Percentiles rank a stretch among this genome's conserved stretches.
Evolutionary conservation across 2,888 invertebrate species (phyloP).

Genomic region (Pinctada fucata): DNA sequence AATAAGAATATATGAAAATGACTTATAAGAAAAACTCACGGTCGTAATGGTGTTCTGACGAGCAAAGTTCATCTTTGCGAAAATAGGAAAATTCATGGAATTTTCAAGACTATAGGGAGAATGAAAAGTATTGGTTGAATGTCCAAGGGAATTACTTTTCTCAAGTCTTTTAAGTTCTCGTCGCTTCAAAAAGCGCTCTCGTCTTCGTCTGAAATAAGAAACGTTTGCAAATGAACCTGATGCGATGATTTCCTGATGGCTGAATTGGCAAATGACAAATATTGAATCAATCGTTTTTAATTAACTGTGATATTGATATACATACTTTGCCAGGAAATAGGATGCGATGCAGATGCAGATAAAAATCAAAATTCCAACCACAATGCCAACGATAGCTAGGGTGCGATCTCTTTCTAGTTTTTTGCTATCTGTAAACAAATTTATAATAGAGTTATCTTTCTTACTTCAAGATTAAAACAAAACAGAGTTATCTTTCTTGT

Average conservation of each 20-base stretch:
- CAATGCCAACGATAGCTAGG: constrained; percentile 53
- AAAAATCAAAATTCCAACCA: constrained; percentile 55
- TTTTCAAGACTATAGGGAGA: not conserved
- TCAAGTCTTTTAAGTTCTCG: constrained; percentile 31
- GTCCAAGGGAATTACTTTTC: constrained; percentile 16
- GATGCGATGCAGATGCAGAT: constrained; percentile 56
- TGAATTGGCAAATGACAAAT: no score
- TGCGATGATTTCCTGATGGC: no score
- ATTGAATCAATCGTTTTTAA: no score
- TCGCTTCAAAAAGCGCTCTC: constrained; percentile 29
- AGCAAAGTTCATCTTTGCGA: not conserved
- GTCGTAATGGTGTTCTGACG: not conserved
- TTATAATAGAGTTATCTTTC: not conserved
- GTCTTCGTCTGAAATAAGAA: constrained; percentile 21
- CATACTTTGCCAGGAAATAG: constrained; percentile 54
- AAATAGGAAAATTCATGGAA: not conserved
- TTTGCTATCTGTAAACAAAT: not conserved
- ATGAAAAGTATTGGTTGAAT: not conserved
- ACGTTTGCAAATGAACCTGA: not conserved
- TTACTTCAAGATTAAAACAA: not conserved
- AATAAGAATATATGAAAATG: no score
- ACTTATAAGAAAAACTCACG: not conserved
- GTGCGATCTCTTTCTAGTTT: constrained; percentile 44
- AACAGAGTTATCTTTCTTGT: no score
- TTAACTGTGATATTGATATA: not conserved